Conservation (phyloP, 2,113 vertebrate species). For the Synodontis membranacea region DNA sequence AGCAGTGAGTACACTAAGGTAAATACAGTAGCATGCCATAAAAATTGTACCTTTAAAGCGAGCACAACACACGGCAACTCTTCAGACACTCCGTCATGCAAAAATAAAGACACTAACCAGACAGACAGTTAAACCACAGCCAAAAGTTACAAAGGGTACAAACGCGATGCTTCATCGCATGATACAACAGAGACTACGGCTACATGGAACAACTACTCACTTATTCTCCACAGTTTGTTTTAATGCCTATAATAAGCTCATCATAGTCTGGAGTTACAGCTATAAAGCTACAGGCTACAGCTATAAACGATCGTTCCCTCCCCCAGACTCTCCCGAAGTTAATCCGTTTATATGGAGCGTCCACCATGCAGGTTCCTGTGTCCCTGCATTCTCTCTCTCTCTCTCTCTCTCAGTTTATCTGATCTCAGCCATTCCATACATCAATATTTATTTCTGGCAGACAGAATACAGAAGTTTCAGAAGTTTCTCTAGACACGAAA, state of each 20-base stretch:
- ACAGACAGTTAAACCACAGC: not conserved
- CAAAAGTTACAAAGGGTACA: not conserved
- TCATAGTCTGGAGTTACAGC: no score
- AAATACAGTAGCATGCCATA: not conserved
- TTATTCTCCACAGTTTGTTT: not conserved
- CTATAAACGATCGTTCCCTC: not conserved
- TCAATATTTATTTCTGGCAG: conserved; percentile 48
- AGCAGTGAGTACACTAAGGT: not conserved
- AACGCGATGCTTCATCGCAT: no score
- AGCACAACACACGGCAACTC: not conserved
- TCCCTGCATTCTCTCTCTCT: conserved; percentile 3
- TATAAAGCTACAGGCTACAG: not conserved
- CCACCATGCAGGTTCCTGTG: not conserved
- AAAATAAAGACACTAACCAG: not conserved
- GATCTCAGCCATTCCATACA: conserved; percentile 21
- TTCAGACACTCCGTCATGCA: not conserved
- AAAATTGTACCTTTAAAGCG: not conserved
- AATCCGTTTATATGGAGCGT: not conserved
- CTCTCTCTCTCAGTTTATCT: conserved; percentile 9
- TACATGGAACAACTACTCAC: not conserved
- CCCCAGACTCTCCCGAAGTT: not conserved
- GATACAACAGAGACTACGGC: not conserved
- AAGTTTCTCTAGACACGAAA: conserved; percentile 65
- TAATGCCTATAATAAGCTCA: not conserved
- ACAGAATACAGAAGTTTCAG: not conserved